Evolutionary conservation across 2,113 vertebrate genomes (phyloP), one percentile per base, ranked within the genome.

Genomic region (Gopherus evgoodei): DNA sequence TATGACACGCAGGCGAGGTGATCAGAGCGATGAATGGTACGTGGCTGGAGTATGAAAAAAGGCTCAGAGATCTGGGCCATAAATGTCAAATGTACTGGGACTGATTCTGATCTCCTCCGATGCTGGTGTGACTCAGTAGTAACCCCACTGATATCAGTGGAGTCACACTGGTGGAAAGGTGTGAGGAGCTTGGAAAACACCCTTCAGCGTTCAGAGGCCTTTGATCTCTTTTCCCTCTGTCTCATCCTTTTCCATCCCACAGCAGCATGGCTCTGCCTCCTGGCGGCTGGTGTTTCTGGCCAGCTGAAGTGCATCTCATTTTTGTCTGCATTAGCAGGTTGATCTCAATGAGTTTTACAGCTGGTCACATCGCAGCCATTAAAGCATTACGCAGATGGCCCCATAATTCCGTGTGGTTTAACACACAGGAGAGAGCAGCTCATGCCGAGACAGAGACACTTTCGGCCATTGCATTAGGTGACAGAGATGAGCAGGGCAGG

Each of bases 141-240:
- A 78, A 78, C 22, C 38, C 5, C 24, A 13, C 75, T 76, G 38
- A 24, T 14, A 24, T 11, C 75, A 44, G 11, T 27, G 75, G 22
- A 27, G 11, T 27, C 42, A 24, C 75, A 76, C 5, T 25, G 12
- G 94, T 91, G 97, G 0, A 2, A 96, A 81, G 92, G 81, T 88
- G 42, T 86, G 81, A 94, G 93, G 92, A 84, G 59, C 87, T 86
- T 94, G 79, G 96, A 54, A 76, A 59, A 85, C 89, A 92, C 72
- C 95, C 91, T 22, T 93, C 86, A 84, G 93, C 83, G 27, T 92
- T 95, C 90, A 78, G 5, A 84, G 19, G 92, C 49, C 95, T 94
- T 96, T 95, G 93, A 93, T 92, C 89, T 95, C 94, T 69, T 93
- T 92, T 88, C 6, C 95, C 83, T n/a, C 90, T 83, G 83, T 65